Evolutionary conservation across 2,888 invertebrate species (phyloP).

Genomic region (Imbricaverruca yamaguchii): DNA sequence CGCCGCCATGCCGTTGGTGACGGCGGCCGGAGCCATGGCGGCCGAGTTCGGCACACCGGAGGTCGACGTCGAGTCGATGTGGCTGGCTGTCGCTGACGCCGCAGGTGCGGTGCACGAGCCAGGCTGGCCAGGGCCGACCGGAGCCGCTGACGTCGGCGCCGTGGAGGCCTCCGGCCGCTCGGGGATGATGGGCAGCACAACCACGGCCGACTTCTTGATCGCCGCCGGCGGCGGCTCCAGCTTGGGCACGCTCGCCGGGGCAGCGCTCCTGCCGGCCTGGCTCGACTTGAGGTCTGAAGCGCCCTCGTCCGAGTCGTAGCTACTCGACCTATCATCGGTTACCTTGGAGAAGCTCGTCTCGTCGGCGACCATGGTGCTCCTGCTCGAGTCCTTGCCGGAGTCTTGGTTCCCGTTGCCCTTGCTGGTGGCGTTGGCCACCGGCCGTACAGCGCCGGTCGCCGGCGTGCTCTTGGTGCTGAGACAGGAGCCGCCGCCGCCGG

Average conservation of each 20-base stretch:
- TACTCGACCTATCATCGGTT: slow-evolving; percentile 23
- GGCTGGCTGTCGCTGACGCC: too few relatives aligned
- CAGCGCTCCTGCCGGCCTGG: slow-evolving; percentile 15
- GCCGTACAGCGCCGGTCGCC: slow-evolving; percentile 14
- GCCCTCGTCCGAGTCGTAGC: slow-evolving; percentile 1
- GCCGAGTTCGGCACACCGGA: too few relatives aligned
- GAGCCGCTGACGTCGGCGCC: slow-evolving; percentile 42
- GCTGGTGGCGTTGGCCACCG: slow-evolving; percentile 38
- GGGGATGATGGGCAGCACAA: slow-evolving; percentile 31
- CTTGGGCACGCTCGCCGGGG: slow-evolving; percentile 31
- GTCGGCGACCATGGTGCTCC: slow-evolving; percentile 27
- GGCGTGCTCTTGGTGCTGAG: slow-evolving; percentile 51
- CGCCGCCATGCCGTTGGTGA: slow-evolving; percentile 41
- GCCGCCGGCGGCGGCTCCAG: slow-evolving; percentile 33
- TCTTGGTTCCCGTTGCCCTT: slow-evolving; percentile 22
- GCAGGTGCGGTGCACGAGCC: too few relatives aligned
- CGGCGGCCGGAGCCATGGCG: slow-evolving; percentile 23
- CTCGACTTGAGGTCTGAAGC: neutral
- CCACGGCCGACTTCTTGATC: slow-evolving; percentile 30
- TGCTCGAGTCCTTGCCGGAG: slow-evolving; percentile 25
- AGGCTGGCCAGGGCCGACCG: too few relatives aligned
- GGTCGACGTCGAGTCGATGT: too few relatives aligned
- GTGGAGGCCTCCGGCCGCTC: slow-evolving; percentile 51
- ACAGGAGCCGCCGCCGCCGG: slow-evolving; percentile 38
- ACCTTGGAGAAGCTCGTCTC: slow-evolving; percentile 21